Base-by-base conservation (phyloP, 2,797 vertebrate genomes). In the Odontamblyopus lacepedii region DNA sequence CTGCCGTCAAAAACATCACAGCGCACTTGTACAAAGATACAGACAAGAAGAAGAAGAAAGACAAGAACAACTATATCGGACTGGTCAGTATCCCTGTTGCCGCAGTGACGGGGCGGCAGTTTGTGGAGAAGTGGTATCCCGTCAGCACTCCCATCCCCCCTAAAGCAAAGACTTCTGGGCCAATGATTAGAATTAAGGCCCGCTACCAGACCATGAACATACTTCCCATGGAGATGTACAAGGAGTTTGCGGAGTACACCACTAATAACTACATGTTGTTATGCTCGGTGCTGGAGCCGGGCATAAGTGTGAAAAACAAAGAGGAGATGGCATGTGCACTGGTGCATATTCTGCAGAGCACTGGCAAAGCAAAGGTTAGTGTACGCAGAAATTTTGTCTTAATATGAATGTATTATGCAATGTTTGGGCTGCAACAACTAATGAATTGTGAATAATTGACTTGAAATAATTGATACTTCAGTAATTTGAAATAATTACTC, bases 11-110 rank as follows among this genome's bases (percentile, higher is more conserved):
- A 80, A 96, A 93, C 75, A 94, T 99, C 86, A 95, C 95, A 0
- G 94, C 96, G 51, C 98, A 99, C 94, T 91, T 99, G 72, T 99
- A 99, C 92, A 97, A 97, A 84, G 98, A 99, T 93, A 96, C 97
- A 0, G 98, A 99, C 92, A 99, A 99, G 93, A 99, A 99, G 94
- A 99, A 99, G 63, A 99, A 99, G 92, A 99, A 99, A 80, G 98
- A 99, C 80, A 98, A 98, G 90, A 98, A 96, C 93, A 99, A 97
- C 78, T 98, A 97, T 84, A 91, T 99, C 0, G 98, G 98, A 19
- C 91, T 97, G 62, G 95, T 99, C 84, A 98, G 88, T 86, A 97
- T 99, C 90, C 94, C 97, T 0, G 92, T 95, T 0, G 92, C 89
- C 13, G 92, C 95, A 0, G 96, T 99, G 61, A 96, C 95, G 0